phyloP scores from a whole-genome alignment of 1,140 invertebrate genomes.

The Megalonaias nervosa region DNA sequence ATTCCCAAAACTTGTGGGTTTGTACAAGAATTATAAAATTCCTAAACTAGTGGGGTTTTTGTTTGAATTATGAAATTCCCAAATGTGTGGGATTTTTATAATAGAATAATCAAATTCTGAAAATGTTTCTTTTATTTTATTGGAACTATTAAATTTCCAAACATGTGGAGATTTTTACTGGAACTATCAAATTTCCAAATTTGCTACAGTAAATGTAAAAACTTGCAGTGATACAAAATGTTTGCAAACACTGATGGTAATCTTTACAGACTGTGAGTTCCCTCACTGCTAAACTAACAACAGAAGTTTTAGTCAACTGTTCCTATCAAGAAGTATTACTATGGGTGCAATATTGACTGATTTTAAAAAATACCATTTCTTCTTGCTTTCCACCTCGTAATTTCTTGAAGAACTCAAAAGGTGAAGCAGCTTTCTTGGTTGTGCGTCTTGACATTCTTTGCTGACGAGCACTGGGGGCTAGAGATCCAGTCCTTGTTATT shows the following conservation, averaged over 20 bases:
- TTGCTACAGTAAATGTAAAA: background rate
- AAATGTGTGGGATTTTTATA: too few species aligned
- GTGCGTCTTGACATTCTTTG: slow-evolving; percentile 24
- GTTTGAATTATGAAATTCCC: too few species aligned
- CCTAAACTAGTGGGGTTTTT: too few species aligned
- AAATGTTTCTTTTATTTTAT: too few species aligned
- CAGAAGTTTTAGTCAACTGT: background rate
- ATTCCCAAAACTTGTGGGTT: too few species aligned
- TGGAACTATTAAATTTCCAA: too few species aligned
- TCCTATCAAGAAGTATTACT: background rate
- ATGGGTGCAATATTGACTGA: background rate
- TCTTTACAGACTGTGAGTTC: background rate
- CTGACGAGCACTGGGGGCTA: slow-evolving; percentile 58
- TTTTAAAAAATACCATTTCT: background rate
- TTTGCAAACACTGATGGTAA: background rate
- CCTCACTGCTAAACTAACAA: background rate
- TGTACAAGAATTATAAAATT: too few species aligned
- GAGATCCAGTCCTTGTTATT: slow-evolving; percentile 57
- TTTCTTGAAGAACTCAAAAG: slow-evolving; percentile 50
- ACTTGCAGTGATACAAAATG: background rate
- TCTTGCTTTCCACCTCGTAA: slow-evolving; percentile 36
- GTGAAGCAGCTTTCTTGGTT: slow-evolving; percentile 29
- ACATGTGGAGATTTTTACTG: too few species aligned
- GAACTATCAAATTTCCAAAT: too few species aligned
- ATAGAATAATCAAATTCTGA: too few species aligned